A percentile compares a stretch with the other conserved stretches of the same genome.
phyloP scores from a whole-genome alignment of 2,888 invertebrate genomes.

The Hymenopus coronatus region DNA sequence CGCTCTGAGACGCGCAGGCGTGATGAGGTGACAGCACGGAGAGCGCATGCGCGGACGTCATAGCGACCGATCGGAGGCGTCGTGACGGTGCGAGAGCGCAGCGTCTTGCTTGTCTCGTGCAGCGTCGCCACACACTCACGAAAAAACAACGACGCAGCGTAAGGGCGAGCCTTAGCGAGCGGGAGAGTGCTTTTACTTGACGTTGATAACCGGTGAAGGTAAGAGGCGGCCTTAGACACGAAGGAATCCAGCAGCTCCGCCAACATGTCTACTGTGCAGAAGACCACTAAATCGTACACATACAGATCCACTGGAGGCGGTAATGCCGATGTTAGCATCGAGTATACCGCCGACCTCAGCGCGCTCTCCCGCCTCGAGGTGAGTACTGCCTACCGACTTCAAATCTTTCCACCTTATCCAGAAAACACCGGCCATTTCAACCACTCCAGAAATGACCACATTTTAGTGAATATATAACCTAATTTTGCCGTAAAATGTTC shows the following conservation, averaged over 20 bases:
- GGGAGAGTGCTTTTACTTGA: not conserved
- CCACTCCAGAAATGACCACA: too few species aligned
- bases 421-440: too few species aligned
- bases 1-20: not conserved
- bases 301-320: conserved; percentile 83
- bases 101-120: not conserved
- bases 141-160: not conserved
- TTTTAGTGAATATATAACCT: too few species aligned
- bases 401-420: too few species aligned
- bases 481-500: too few species aligned
- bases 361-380: conserved; percentile 95
- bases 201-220: not conserved
- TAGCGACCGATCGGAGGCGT: not conserved
- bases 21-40: not conserved
- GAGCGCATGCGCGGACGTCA: not conserved
- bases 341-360: conserved; percentile 91
- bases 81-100: not conserved
- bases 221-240: too few species aligned
- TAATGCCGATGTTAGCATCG: conserved; percentile 86
- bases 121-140: not conserved
- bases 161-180: not conserved
- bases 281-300: conserved; percentile 81
- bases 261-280: conserved; percentile 53
- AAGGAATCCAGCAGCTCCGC: not conserved
- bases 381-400: conserved; percentile 46